Evolutionary conservation across 2,888 invertebrate genomes (phyloP).

Genomic region (Cremastinae sp.): DNA sequence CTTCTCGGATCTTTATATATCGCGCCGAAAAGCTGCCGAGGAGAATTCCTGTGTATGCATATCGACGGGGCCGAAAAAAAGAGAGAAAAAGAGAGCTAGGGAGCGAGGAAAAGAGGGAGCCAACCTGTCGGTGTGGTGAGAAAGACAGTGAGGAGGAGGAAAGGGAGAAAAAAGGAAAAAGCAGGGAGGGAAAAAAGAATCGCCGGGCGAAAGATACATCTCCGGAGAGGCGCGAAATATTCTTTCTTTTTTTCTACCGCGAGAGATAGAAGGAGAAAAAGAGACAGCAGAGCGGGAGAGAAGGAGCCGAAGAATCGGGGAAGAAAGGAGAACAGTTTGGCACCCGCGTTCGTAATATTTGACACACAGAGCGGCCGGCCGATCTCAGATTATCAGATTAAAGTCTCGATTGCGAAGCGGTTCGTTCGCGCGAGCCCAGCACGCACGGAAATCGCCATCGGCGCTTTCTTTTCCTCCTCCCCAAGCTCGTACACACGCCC

Average conservation of each 20-base stretch:
- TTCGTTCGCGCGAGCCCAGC: constrained; percentile 16
- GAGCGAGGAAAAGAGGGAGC: constrained; percentile 18
- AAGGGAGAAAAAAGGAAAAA: constrained; percentile 36
- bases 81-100: constrained; percentile 69
- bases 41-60: constrained; percentile 5
- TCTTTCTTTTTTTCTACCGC: neutral
- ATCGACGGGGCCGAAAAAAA: constrained; percentile 43
- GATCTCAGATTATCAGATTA: constrained; percentile 77
- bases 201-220: constrained; percentile 24
- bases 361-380: constrained; percentile 73
- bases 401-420: constrained; percentile 56
- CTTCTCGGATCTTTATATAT: constrained; percentile 48
- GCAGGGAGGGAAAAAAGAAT: constrained; percentile 7
- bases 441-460: constrained; percentile 42
- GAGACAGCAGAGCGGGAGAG: no score
- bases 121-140: neutral
- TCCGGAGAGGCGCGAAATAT: constrained; percentile 31
- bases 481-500: neutral
- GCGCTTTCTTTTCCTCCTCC: constrained; percentile 37
- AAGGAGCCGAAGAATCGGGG: constrained; percentile 5
- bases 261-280: no score
- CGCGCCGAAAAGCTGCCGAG: constrained; percentile 33
- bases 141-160: constrained; percentile 14
- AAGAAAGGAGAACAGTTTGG: constrained; percentile 61
- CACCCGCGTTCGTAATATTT: constrained; percentile 75